Conservation (phyloP, 2,113 vertebrate species). For the Okapia johnstoni region DNA sequence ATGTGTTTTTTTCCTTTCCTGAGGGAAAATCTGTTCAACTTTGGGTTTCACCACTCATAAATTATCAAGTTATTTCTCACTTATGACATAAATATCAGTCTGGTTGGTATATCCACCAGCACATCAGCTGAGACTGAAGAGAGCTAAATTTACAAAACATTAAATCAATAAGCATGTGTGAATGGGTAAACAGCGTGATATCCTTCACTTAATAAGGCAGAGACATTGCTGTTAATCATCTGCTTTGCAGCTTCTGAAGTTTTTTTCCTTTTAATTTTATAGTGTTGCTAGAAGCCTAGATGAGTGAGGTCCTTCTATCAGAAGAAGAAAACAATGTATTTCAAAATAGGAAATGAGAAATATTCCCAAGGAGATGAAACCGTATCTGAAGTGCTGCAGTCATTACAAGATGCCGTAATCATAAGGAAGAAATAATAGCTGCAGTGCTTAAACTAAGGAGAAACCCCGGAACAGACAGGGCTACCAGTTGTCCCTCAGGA, state of each 20-base stretch:
- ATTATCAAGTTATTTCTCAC: constrained; percentile 84
- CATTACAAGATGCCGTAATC: background rate
- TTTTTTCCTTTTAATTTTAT: constrained; percentile 47
- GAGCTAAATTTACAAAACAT: constrained; percentile 84
- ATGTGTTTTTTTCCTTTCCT: constrained; percentile 75
- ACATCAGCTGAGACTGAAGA: constrained; percentile 80
- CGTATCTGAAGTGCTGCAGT: background rate
- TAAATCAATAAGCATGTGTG: constrained; percentile 76
- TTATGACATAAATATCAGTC: constrained; percentile 79
- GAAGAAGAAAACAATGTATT: background rate
- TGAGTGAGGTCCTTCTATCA: background rate
- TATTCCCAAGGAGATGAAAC: background rate
- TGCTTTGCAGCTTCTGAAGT: constrained; percentile 69
- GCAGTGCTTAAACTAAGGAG: constrained; percentile 13
- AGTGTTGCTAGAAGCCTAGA: constrained; percentile 27
- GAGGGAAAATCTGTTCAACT: constrained; percentile 77
- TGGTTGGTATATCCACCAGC: constrained; percentile 64
- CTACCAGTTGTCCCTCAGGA: background rate
- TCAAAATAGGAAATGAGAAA: constrained; percentile 40
- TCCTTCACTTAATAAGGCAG: constrained; percentile 57
- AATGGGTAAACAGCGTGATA: constrained; percentile 75
- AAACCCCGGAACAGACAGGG: background rate
- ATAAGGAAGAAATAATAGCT: constrained; percentile 16
- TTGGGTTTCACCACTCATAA: constrained; percentile 83
- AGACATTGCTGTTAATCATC: constrained; percentile 66